phyloP scores from a whole-genome alignment of 2,113 vertebrate genomes.

The Hypanus sabinus region DNA sequence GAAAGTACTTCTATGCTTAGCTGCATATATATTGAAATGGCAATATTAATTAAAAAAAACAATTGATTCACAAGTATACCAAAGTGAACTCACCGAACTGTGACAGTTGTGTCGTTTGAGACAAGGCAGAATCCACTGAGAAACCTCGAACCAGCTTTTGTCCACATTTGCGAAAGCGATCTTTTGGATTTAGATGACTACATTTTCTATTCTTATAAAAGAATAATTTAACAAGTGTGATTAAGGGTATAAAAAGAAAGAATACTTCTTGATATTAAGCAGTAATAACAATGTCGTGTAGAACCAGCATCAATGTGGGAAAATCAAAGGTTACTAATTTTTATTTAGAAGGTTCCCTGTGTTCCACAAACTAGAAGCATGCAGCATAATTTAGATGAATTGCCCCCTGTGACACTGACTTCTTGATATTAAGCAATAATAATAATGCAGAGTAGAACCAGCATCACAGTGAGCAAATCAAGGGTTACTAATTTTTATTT shows the following conservation, averaged over 20 bases:
- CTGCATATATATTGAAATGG: neutral
- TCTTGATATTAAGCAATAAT: neutral
- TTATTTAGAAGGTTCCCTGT: neutral
- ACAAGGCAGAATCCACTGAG: conserved; percentile 11
- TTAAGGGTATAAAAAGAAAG: neutral
- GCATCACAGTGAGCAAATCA: neutral
- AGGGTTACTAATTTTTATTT: neutral
- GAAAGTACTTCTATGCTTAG: neutral
- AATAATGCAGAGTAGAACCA: neutral
- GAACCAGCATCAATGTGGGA: neutral
- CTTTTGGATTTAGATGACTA: neutral
- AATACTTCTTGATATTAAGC: neutral
- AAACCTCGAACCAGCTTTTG: conserved; percentile 24
- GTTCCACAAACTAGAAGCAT: neutral
- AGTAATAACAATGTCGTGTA: neutral
- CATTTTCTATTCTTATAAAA: conserved; percentile 4
- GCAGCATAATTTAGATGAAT: neutral
- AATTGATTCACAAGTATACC: neutral
- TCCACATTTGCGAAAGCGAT: conserved; percentile 38
- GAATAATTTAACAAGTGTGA: neutral
- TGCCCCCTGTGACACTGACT: too few species aligned
- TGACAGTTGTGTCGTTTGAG: neutral
- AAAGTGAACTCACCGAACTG: conserved; percentile 25
- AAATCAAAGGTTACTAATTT: neutral
- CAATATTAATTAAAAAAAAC: neutral